Evolutionary conservation across 2,888 invertebrate species (phyloP).

Genomic region (Standfussiana lucernea): DNA sequence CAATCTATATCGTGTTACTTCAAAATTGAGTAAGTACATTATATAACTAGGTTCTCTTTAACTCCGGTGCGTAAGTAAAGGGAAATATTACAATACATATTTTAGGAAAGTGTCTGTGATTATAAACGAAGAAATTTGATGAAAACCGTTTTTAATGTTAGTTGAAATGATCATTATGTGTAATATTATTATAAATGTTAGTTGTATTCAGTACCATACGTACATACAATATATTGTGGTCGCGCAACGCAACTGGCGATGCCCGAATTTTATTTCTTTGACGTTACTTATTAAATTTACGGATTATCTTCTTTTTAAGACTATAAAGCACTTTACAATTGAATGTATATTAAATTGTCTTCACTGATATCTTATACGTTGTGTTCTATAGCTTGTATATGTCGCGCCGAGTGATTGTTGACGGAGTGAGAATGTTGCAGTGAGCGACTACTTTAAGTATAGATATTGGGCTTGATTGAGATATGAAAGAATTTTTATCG

Average conservation of each 20-base stretch:
- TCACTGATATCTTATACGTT: constrained; percentile 68
- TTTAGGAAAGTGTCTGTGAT: constrained; percentile 91
- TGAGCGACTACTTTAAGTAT: constrained; percentile 53
- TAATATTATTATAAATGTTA: constrained; percentile 79
- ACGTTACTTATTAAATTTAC: constrained; percentile 77
- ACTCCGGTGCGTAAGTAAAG: constrained; percentile 84
- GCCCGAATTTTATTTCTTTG: constrained; percentile 66
- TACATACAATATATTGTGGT: constrained; percentile 64
- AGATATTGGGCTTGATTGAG: constrained; percentile 75
- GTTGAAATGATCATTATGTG: constrained; percentile 83
- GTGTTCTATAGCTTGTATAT: constrained; percentile 72
- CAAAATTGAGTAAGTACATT: constrained; percentile 84
- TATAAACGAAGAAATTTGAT: constrained; percentile 89
- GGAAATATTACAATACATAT: constrained; percentile 85
- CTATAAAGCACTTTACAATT: constrained; percentile 74
- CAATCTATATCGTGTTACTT: constrained; percentile 83
- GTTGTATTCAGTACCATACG: constrained; percentile 73
- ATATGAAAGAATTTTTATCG: constrained; percentile 80
- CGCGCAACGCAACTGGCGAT: constrained; percentile 58
- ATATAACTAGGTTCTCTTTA: constrained; percentile 81
- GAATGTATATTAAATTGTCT: constrained; percentile 64
- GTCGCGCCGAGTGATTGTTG: constrained; percentile 68
- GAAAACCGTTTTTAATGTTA: constrained; percentile 86
- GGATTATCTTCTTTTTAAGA: constrained; percentile 73
- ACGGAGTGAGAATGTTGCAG: constrained; percentile 59